Evolutionary conservation across 2,113 vertebrate genomes (phyloP), one percentile per base, ranked within the genome.

Genomic region (Cyphomyrus discorhynchus): DNA sequence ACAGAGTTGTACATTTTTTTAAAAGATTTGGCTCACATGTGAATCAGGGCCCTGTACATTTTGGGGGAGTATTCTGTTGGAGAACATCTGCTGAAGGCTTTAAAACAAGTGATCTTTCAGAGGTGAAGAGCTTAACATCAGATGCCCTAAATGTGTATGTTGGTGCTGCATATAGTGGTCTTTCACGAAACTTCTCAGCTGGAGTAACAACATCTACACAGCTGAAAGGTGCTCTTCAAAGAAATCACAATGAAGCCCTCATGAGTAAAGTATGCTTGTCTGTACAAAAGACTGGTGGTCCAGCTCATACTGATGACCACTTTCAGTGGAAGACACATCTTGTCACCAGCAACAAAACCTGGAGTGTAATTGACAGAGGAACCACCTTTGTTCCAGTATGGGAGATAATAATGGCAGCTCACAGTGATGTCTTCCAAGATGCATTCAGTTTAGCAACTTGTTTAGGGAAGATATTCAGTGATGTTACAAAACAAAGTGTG

Each of bases 331-430:
- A 92, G 90, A 0, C 10, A 2, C 92, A 92, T 2, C 93, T 96
- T 0, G 0, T 89, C 21, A 77, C 87, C 1, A 93, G 39, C 66
- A 96, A 95, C 89, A 70, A 90, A 53, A 94, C 92, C 1, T 95
- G 94, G 95, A 88, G 47, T 35, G 88, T 96, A 8, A 95, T 95
- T 0, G 95, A 96, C 89, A 89, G 91, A 1, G 93, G 93, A 7
- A 80, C 84, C 66, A 77, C 92, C 4, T 89, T 96, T 74, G 86
- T 94, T 7, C 95, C 95, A 0, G 89, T 95, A 53, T 95, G 95
- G 95, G 93, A 96, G 0, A 19, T 96, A 5, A 92, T 95, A 87
- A 83, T 90, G 35, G 56, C 0, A 21, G 94, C 74, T 2, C 95
- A 96, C 86, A 86, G 6, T 17, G 1, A 0, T 0, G 89, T 95